Conservation (phyloP, 2,113 vertebrate species). For the Pteropus alecto region DNA sequence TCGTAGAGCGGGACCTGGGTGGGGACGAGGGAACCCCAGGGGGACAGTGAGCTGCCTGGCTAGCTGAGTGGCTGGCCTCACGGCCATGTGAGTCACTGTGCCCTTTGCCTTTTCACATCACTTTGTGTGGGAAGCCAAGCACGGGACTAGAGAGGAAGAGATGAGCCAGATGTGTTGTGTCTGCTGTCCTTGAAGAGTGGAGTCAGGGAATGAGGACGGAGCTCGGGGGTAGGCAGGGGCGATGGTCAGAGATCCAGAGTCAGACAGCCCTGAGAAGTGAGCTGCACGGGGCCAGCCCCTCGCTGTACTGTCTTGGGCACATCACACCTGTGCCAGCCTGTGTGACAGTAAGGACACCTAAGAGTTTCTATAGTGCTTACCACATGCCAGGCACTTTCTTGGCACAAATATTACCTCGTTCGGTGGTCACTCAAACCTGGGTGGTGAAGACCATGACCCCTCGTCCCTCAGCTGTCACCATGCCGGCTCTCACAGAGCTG, state of each 20-base stretch:
- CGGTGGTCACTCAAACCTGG: background rate
- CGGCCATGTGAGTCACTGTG: accelerated
- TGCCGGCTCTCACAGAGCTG: too few species aligned
- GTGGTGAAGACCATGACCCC: too few species aligned
- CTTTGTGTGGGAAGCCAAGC: background rate
- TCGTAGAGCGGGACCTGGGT: constrained; percentile 90
- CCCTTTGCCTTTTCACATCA: background rate
- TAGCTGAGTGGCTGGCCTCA: background rate
- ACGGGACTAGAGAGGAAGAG: background rate
- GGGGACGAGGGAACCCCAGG: background rate
- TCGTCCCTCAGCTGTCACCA: background rate
- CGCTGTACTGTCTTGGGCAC: background rate
- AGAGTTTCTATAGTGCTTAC: accelerated
- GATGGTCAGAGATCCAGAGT: background rate
- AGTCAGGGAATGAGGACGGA: too few species aligned
- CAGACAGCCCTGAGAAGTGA: background rate
- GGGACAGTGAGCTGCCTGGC: background rate
- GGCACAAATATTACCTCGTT: background rate
- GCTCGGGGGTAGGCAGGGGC: accelerated
- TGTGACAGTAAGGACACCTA: background rate
- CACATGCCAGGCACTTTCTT: background rate
- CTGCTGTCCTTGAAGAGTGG: background rate
- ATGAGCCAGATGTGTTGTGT: accelerated
- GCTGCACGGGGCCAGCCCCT: background rate
- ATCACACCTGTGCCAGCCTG: background rate